These are phyloP conservation scores for Cyrtodaria siliqua DNA, from an alignment of 2,888 invertebrate species.

Conservation along the genomic window DNA sequence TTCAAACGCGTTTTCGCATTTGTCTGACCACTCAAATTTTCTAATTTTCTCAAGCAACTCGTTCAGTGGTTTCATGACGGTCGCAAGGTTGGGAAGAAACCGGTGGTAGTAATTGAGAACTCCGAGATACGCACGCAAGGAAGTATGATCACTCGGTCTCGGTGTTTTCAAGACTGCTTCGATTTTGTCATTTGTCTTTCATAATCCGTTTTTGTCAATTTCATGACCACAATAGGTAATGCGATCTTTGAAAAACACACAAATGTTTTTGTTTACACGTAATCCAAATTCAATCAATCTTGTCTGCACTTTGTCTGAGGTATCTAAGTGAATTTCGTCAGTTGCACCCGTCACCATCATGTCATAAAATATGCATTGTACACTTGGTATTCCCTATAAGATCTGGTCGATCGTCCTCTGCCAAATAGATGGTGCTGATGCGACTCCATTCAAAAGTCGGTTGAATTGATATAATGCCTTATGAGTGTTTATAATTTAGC, in stretches of 20 bases:
- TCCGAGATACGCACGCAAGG: neutral
- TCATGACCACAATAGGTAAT: neutral
- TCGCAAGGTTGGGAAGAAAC: too few species aligned
- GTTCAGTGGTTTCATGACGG: too few species aligned
- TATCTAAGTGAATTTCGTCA: conserved; percentile 19
- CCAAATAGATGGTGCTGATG: conserved; percentile 61
- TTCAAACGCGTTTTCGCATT: conserved; percentile 6
- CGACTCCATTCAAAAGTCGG: conserved; percentile 63
- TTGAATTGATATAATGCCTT: conserved; percentile 60
- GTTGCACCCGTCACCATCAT: conserved; percentile 24
- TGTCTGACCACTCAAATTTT: neutral
- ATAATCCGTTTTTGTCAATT: too few species aligned
- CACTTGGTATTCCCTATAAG: conserved; percentile 55
- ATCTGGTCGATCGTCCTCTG: conserved; percentile 70
- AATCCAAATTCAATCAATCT: conserved; percentile 23
- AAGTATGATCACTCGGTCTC: neutral
- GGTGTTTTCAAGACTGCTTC: neutral
- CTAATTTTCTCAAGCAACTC: too few species aligned
- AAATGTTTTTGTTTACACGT: conserved; percentile 25
- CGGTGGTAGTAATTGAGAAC: too few species aligned
- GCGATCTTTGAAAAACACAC: conserved; percentile 12
- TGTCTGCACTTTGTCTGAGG: conserved; percentile 11
- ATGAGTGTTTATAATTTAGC: conserved; percentile 7
- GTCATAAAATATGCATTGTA: conserved; percentile 29
- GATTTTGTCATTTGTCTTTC: too few species aligned